These are phyloP conservation scores for Daubentonia madagascariensis DNA, from an alignment of 2,113 vertebrate genomes.

Conservation along the genomic window DNA sequence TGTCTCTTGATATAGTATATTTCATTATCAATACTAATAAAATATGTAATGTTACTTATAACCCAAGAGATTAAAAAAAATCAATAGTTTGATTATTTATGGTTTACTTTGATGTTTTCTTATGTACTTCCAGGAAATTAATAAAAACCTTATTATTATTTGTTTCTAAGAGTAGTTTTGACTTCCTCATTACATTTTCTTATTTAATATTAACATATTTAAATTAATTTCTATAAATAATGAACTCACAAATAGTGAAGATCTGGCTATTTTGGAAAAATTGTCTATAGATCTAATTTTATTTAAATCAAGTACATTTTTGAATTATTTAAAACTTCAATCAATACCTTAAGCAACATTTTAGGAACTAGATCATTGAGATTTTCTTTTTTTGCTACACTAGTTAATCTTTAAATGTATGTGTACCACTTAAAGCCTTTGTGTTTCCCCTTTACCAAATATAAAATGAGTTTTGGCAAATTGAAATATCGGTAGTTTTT, in stretches of 20 bases:
- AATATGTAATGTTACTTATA: neutral
- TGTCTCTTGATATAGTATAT: neutral
- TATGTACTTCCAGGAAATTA: neutral
- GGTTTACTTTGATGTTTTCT: neutral
- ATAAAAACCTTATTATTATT: neutral
- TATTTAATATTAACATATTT: neutral
- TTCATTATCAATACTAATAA: neutral
- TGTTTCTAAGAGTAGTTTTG: conserved; percentile 9
- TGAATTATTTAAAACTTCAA: neutral
- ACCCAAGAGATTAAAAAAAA: neutral
- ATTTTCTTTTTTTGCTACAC: neutral
- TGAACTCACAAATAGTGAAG: neutral
- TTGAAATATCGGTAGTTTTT: neutral
- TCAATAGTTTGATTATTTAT: neutral
- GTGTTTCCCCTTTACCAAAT: neutral
- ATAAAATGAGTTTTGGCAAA: neutral
- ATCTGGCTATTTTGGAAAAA: neutral
- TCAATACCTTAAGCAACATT: neutral
- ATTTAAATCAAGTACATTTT: neutral
- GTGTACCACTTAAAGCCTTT: neutral
- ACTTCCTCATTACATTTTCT: neutral
- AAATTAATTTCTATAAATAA: neutral
- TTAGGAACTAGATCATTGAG: neutral
- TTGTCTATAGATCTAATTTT: neutral
- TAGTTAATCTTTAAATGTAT: neutral